phyloP scores from a whole-genome alignment of 2,888 invertebrate genomes.

The Leptura quadrifasciata region DNA sequence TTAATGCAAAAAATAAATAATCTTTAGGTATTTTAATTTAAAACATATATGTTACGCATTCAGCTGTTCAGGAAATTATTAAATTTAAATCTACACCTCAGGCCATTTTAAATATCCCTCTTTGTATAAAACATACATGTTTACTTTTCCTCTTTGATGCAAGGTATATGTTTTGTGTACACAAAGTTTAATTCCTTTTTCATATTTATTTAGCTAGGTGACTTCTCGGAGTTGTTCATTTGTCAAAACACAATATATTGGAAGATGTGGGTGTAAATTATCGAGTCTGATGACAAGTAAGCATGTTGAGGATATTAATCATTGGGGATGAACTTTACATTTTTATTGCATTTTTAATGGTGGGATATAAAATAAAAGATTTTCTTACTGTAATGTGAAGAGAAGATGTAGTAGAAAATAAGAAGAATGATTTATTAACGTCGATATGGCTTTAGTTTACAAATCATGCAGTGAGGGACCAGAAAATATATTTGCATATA shows the following conservation, averaged over 20 bases:
- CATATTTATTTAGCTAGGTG: conserved; percentile 21
- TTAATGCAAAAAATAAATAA: no score
- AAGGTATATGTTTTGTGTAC: neutral
- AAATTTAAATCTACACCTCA: neutral
- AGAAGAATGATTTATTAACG: neutral
- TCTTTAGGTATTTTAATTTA: no score
- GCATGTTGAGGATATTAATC: conserved; percentile 40
- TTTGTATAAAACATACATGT: conserved; percentile 5
- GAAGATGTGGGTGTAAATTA: conserved; percentile 55
- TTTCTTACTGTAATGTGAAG: neutral
- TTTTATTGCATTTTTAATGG: conserved; percentile 10
- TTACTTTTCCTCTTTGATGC: neutral
- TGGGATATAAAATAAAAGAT: neutral
- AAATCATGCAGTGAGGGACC: no score
- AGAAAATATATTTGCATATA: no score
- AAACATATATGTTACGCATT: no score
- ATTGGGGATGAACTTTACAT: conserved; percentile 8
- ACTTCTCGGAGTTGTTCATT: conserved; percentile 22
- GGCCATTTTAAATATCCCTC: neutral
- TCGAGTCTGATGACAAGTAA: conserved; percentile 47
- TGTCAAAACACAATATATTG: conserved; percentile 52
- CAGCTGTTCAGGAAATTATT: neutral
- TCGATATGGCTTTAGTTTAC: neutral
- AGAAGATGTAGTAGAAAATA: neutral
- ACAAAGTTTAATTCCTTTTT: neutral